Evolutionary conservation across 1,140 invertebrate genomes (phyloP), one percentile per base, ranked within the genome.

Genomic region (Penaeus chinensis): DNA sequence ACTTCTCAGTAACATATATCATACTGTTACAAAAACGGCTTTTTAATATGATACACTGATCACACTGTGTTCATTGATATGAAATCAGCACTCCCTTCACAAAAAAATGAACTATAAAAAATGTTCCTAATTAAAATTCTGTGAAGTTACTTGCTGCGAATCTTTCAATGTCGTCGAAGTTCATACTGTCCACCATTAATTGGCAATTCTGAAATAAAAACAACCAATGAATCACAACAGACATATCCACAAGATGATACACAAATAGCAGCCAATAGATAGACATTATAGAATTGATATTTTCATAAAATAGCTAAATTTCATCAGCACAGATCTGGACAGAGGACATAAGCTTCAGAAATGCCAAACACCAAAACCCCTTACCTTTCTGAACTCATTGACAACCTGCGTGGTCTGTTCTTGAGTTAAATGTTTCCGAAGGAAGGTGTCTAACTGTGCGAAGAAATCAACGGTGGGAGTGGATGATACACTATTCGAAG

Each of bases 111-210:
- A 71, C 66, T 71, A 32, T 24, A 71, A 71, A 71, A 24, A 71
- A 32, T 71, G 32, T 20, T 71, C 66, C 32, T n/a, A 82, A 47
- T 82, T 82, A 89, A 85, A 89, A 89, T 22, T 89, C 77, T n/a
- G 88, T 89, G 65, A 79, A 89, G 83, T 85, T 85, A 66, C 88
- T 89, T 27, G 88, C 88, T 18, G 88, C 88, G 74, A 89, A 89
- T 85, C 88, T 89, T 61, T 89, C 88, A 76, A 89, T 89, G 54
- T 89, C 88, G 20, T 89, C 88, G 82, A 89, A 89, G 78, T 89
- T 89, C 88, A 89, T 89, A 74, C 88, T 89, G 69, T 89, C 88
- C 80, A 89, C 69, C 83, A 89, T 84, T 76, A 85, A 84, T 60
- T 89, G 88, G 79, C 82, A 89, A 82, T 85, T 89, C 88, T 89